Conservation (phyloP, 2,888 invertebrate species). For the Eupeodes latifasciatus region DNA sequence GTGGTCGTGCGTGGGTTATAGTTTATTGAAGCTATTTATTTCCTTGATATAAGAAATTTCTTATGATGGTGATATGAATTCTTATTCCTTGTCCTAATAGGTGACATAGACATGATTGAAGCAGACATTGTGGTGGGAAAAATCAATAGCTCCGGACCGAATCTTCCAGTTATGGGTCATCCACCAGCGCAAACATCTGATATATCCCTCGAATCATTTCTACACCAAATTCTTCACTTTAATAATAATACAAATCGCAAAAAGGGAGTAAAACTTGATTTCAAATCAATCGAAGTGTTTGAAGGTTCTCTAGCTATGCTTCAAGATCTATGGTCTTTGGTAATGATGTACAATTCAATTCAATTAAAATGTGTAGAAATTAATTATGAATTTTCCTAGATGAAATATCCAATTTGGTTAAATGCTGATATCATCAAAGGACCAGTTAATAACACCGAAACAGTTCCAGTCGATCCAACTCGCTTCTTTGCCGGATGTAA, state of each 20-base stretch:
- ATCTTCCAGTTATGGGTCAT: constrained; percentile 93
- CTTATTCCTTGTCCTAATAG: constrained; percentile 79
- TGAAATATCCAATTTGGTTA: constrained; percentile 91
- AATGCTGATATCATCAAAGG: constrained; percentile 93
- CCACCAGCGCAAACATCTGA: constrained; percentile 90
- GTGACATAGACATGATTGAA: constrained; percentile 91
- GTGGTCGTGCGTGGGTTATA: background rate
- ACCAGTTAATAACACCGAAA: constrained; percentile 87
- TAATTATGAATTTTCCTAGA: constrained; percentile 83
- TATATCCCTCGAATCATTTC: constrained; percentile 90
- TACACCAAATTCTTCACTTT: constrained; percentile 86
- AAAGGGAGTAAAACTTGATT: constrained; percentile 95
- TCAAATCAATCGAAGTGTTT: constrained; percentile 91
- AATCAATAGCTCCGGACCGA: constrained; percentile 84
- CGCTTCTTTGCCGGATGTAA: constrained; percentile 87
- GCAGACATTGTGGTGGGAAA: constrained; percentile 92
- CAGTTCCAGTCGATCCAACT: constrained; percentile 86
- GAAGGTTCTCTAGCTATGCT: constrained; percentile 86
- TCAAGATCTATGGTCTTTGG: constrained; percentile 82
- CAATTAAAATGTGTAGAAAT: background rate
- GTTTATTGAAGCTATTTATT: background rate
- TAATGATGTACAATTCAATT: constrained; percentile 77
- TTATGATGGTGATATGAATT: background rate
- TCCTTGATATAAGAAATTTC: background rate
- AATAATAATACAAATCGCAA: constrained; percentile 83